Conservation (phyloP, 2,888 invertebrate species). For the Arge pagana region DNA sequence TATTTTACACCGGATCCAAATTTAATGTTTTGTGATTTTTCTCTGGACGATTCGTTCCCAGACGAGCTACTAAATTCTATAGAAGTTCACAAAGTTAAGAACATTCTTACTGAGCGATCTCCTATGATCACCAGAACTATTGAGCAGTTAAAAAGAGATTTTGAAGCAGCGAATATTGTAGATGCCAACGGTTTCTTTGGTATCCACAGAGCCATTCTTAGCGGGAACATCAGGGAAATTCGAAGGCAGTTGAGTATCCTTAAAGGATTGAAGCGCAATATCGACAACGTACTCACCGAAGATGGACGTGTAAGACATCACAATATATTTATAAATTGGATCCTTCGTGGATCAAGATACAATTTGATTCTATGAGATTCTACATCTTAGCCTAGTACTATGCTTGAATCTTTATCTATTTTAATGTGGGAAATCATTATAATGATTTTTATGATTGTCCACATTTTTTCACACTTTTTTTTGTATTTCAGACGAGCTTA, state of each 20-base stretch:
- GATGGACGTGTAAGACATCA: constrained; percentile 38
- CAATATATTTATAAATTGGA: not conserved
- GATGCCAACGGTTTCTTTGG: constrained; percentile 43
- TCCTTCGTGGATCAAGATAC: not conserved
- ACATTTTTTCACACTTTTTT: not conserved
- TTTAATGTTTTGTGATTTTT: not conserved
- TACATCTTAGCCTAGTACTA: not conserved
- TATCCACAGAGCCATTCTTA: constrained; percentile 46
- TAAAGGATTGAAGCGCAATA: constrained; percentile 32
- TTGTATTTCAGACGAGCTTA: constrained; percentile 44
- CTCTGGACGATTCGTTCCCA: not conserved
- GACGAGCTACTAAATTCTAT: not conserved
- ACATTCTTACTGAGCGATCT: constrained; percentile 30
- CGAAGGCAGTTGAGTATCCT: constrained; percentile 41
- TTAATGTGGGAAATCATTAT: not conserved
- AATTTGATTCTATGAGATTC: not conserved
- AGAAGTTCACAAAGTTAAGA: constrained; percentile 1
- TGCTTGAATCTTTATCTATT: not conserved
- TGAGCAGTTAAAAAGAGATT: constrained; percentile 40
- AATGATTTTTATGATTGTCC: not conserved
- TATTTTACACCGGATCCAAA: too few species aligned
- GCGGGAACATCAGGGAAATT: constrained; percentile 32
- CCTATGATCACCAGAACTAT: constrained; percentile 2
- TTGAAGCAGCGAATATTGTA: constrained; percentile 30
- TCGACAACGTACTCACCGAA: constrained; percentile 40